Conservation (phyloP, 2,113 vertebrate genomes). For the Ovis aries region ARS-UI_Ramb_v3.0 NC_056054.1:134091001-134091500, state of each 20-base stretch:
- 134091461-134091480: too few species aligned
- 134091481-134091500: too few species aligned
- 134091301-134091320: accelerated
- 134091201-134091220: neutral
- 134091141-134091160: neutral
- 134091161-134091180: neutral
- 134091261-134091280: neutral
- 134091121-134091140: neutral
- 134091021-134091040: neutral
- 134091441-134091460: neutral
- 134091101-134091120: neutral
- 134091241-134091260: neutral
- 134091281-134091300: neutral
- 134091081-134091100: neutral
- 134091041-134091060: neutral
- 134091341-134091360: neutral
- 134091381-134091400: neutral
- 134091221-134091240: neutral
- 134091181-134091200: neutral
- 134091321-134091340: accelerated
- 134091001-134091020: neutral
- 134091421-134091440: neutral
- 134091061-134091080: neutral
- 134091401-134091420: neutral
- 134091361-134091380: neutral